Evolutionary conservation across 2,888 invertebrate genomes (phyloP), one percentile per base, ranked within the genome.

Genomic region (Villa cingulata): DNA sequence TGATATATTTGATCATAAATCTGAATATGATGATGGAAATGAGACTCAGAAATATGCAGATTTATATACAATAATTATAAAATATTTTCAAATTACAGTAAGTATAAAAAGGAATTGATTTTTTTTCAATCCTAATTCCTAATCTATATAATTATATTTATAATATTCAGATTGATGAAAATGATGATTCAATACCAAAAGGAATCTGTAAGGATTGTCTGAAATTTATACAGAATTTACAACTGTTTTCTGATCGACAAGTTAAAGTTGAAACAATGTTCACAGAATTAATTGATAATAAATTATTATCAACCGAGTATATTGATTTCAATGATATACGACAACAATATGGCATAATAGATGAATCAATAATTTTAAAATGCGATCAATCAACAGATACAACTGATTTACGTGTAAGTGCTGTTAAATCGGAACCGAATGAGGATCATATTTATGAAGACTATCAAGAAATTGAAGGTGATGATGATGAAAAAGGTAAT

Each of bases 301-400:
- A 48, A 12, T 39, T 45, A n/a, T 40, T 42, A 10, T 14, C 29
- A 7, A 15, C 37, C 1, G 29, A 32, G 12, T 3, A 12, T 12
- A 43, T 47, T 12, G 48, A 51, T 16, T 29, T 19, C 5, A 37
- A 43, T 6, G 36, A 32, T 12, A 27, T 51, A 12, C 47, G 50
- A 12, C 40, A 43, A 15, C 48, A 51, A 34, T 53, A 46, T 44
- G 50, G 50, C 3, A n/a, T 52, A 14, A 41, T 44, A 17, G 40
- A 41, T 4, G n/a, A 16, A 6, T 16, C 3, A n/a, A 7, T 16
- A 4, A 12, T 32, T 5, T 9, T 12, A 12, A 37, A 29, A 32
- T 45, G 45, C 6, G 50, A 53, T 41, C 47, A 50, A 46, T 37
- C 43, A 12, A 53, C 52, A 15, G 50, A 51, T 32, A 53, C 52